Percentiles rank a stretch among this genome's conserved stretches.
phyloP scores from a whole-genome alignment of 2,797 vertebrate species.

The Florisuga fusca region DNA sequence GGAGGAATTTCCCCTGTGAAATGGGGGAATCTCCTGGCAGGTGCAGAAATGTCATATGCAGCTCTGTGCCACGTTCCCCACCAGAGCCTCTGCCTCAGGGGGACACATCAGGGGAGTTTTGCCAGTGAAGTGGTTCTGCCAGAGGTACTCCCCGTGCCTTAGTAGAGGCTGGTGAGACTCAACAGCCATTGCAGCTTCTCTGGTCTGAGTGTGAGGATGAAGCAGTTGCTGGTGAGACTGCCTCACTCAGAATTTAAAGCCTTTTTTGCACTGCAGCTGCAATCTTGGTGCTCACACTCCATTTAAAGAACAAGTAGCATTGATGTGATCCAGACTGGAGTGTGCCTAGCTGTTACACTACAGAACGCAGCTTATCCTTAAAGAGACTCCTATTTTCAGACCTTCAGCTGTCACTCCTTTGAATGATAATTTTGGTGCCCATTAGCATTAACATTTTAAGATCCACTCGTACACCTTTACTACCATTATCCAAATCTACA shows the following conservation, averaged over 20 bases:
- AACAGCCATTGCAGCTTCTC: neutral
- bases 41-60: neutral
- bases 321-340: fast-evolving
- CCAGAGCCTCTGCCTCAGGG: neutral
- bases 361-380: fast-evolving
- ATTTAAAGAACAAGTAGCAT: neutral
- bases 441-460: neutral
- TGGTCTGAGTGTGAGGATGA: neutral
- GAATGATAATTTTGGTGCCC: neutral
- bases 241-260: neutral
- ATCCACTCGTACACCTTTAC: neutral
- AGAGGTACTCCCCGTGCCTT: neutral
- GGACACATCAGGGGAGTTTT: fast-evolving
- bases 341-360: neutral
- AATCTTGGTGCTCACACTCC: neutral
- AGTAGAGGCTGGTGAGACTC: neutral
- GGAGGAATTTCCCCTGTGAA: neutral
- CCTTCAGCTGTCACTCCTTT: neutral
- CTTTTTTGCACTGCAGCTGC: neutral
- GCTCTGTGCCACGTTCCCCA: neutral
- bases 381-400: neutral
- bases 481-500: neutral
- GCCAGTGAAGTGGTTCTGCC: neutral
- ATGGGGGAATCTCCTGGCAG: neutral
- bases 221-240: neutral